These are phyloP conservation scores for Antechinus flavipes DNA, from an alignment of 2,113 vertebrate species.

Conservation along the genomic window DNA sequence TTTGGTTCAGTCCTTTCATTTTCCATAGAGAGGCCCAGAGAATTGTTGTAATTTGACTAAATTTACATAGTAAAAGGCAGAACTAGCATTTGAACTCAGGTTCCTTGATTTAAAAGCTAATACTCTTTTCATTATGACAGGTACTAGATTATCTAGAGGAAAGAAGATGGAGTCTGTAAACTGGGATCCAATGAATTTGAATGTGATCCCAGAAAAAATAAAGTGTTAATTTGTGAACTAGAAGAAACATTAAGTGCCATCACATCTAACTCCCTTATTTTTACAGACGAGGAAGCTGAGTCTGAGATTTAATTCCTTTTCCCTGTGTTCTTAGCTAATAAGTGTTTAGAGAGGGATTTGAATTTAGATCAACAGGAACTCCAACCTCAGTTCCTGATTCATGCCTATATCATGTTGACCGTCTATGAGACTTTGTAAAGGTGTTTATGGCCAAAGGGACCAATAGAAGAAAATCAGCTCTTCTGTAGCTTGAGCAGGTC, in stretches of 20 bases:
- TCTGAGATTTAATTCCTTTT: background rate
- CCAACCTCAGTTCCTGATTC: background rate
- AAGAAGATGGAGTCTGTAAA: background rate
- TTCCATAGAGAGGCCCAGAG: background rate
- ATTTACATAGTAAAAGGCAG: background rate
- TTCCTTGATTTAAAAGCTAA: background rate
- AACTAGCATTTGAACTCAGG: background rate
- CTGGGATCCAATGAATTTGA: background rate
- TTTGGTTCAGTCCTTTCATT: background rate
- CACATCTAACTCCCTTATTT: background rate
- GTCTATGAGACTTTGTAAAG: background rate
- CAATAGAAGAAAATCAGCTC: background rate
- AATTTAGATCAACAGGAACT: background rate
- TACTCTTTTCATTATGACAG: background rate
- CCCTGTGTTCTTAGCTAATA: background rate
- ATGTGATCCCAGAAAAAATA: background rate
- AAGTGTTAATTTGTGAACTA: background rate
- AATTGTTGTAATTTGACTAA: background rate
- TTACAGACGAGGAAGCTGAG: background rate
- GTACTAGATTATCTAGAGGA: background rate
- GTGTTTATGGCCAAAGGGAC: background rate
- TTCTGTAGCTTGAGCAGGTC: background rate
- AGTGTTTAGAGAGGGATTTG: background rate
- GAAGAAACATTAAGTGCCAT: background rate
- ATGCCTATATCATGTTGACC: background rate